Evolutionary conservation across 2,888 invertebrate genomes (phyloP), one percentile per base, ranked within the genome.

Genomic region (Microctonus hyperodae): DNA sequence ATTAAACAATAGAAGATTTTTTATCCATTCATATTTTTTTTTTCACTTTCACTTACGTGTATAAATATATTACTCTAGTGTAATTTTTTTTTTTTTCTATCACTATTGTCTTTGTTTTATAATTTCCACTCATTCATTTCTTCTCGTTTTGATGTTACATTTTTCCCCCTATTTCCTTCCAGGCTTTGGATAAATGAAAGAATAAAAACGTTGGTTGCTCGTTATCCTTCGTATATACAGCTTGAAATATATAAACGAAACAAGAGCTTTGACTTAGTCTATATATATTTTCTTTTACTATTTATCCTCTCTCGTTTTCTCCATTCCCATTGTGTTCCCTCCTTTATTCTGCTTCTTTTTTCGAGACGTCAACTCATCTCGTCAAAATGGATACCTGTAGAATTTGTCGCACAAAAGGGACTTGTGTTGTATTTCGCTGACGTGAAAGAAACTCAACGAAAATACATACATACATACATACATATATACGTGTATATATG

Each of bases 361-460:
- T 31, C 44, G 11, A 22, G 9, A 23, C 51, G 1, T 23, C 25
- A 2, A 51, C 51, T 51, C 51, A 9, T 6, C 44, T 44, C 44
- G 44, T 20, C 23, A 51, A 35, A 57, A 35, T 51, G 44, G 55
- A 65, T 51, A 55, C 66, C 66, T 64, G 66, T 56, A 57, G 64
- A 67, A 69, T 69, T 66, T 61, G 61, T 67, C 66, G 63, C 60
- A 60, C 60, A 66, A 64, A 55, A 55, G 66, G 35, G 25, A 25
- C 22, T 64, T 61, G 60, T 61, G 60, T 63, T 69, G 66, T 63
- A 56, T 50, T 55, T 20, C 56, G n/a, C 58, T 58, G 59, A 65
- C 37, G 51, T 58, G 51, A 59, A 65, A 61, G 23, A 16, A 60
- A 50, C 28, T 23, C 33, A 50, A 51, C n/a, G 37, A n/a, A 23